phyloP scores from a whole-genome alignment of 2,113 vertebrate species.

The Prunella fulvescens region DNA sequence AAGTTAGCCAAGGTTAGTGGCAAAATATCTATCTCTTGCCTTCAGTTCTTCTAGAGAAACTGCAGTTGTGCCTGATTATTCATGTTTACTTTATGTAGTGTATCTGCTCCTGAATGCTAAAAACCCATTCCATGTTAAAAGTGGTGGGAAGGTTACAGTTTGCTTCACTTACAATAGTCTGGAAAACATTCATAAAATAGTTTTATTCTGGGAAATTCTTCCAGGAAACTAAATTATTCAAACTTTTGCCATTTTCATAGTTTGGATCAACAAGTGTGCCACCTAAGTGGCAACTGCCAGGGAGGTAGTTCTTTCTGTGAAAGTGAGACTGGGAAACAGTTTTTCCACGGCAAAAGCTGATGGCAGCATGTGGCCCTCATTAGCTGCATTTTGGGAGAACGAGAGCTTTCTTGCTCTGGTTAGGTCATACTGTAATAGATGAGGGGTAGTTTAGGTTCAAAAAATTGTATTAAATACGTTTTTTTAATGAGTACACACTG shows the following conservation, averaged over 20 bases:
- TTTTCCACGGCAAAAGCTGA: background rate
- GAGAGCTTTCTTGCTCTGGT: background rate
- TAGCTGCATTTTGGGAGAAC: background rate
- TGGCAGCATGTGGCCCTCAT: background rate
- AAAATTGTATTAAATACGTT: background rate
- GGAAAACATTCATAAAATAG: conserved; percentile 1
- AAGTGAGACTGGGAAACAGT: background rate
- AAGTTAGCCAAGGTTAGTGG: background rate
- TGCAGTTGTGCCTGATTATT: background rate
- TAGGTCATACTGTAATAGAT: background rate
- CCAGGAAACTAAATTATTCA: background rate
- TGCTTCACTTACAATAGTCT: background rate
- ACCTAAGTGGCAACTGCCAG: background rate
- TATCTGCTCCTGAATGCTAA: background rate
- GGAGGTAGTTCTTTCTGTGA: background rate
- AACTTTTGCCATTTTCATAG: background rate
- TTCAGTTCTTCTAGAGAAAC: background rate
- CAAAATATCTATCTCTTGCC: background rate
- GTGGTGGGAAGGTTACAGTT: background rate
- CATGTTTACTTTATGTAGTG: background rate
- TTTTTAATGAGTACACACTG: background rate
- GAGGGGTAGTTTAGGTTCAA: background rate
- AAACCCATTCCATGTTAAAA: background rate
- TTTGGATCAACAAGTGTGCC: background rate
- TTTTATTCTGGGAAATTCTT: background rate